A percentile compares a stretch with the other conserved stretches of the same genome.
These are phyloP conservation scores for Clostera curtula DNA, from an alignment of 2,888 invertebrate genomes.

Conservation along the genomic window DNA sequence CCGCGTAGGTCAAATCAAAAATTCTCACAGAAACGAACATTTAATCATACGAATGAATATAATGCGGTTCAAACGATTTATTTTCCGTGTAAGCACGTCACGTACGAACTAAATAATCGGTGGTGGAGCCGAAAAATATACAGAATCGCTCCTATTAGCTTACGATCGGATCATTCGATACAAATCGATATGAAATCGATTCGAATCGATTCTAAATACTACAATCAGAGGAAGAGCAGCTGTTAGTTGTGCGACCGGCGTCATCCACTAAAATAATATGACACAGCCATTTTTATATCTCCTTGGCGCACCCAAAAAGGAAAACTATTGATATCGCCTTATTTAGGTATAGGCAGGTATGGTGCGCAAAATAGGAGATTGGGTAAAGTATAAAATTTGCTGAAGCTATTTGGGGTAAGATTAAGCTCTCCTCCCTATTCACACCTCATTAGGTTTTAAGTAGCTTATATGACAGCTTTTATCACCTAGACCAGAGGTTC, in stretches of 20 bases:
- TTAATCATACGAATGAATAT: slow-evolving; percentile 67
- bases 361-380: slow-evolving; percentile 42
- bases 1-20: slow-evolving; percentile 51
- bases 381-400: too few relatives aligned
- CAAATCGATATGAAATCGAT: slow-evolving; percentile 68
- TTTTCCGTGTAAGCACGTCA: slow-evolving; percentile 67
- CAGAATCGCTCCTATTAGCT: slow-evolving; percentile 64
- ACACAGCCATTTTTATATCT: slow-evolving; percentile 69
- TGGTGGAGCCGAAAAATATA: slow-evolving; percentile 63
- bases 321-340: slow-evolving; percentile 53
- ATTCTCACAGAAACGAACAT: slow-evolving; percentile 69
- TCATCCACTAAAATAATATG: slow-evolving; percentile 75
- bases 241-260: slow-evolving; percentile 63
- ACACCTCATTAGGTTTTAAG: too few relatives aligned
- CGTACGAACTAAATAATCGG: slow-evolving; percentile 67
- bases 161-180: slow-evolving; percentile 61
- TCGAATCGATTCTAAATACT: slow-evolving; percentile 66
- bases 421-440: too few relatives aligned
- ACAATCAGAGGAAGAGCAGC: slow-evolving; percentile 65
- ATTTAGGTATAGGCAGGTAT: slow-evolving; percentile 47
- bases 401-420: too few relatives aligned
- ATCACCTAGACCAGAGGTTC: too few relatives aligned
- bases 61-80: slow-evolving; percentile 68
- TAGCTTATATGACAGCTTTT: too few relatives aligned
- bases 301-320: slow-evolving; percentile 54